Conservation (phyloP, 2,888 invertebrate species). For the Limnephilus rhombicus region DNA sequence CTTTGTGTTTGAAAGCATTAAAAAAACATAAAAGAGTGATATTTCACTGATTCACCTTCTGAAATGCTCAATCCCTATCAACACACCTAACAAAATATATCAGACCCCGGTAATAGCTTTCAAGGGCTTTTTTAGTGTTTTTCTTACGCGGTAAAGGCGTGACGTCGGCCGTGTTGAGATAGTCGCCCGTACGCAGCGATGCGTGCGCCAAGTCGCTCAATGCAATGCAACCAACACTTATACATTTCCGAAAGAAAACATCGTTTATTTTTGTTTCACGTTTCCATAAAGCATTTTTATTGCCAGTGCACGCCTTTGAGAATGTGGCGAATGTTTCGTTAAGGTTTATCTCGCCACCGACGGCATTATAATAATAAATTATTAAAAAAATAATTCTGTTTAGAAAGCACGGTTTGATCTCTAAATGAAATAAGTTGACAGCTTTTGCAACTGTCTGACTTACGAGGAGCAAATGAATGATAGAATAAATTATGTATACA, state of each 20-base stretch:
- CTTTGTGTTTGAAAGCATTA: too few species aligned
- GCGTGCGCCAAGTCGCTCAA: neutral
- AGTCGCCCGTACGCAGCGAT: neutral
- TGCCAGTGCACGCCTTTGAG: neutral
- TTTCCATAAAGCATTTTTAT: slow-evolving; percentile 3
- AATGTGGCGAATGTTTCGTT: neutral
- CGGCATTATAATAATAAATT: neutral
- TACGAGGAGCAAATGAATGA: too few species aligned
- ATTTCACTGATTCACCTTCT: neutral
- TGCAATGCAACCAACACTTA: slow-evolving; percentile 4
- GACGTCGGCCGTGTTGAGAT: slow-evolving; percentile 48
- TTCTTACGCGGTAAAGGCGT: slow-evolving; percentile 30
- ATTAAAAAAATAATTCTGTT: too few species aligned
- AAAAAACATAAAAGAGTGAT: neutral
- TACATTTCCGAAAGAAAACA: slow-evolving; percentile 40
- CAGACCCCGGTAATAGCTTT: neutral
- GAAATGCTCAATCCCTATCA: neutral
- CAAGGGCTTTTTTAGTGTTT: slow-evolving; percentile 14
- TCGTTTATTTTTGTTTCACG: slow-evolving; percentile 57
- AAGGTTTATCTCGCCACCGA: neutral
- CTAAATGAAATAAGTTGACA: too few species aligned
- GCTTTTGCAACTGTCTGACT: too few species aligned
- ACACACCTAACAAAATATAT: neutral
- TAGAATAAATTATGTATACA: too few species aligned
- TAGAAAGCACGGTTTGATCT: too few species aligned